These are phyloP conservation scores for Maccullochella peelii DNA, from an alignment of 2,113 vertebrate genomes.

Conservation along the genomic window DNA sequence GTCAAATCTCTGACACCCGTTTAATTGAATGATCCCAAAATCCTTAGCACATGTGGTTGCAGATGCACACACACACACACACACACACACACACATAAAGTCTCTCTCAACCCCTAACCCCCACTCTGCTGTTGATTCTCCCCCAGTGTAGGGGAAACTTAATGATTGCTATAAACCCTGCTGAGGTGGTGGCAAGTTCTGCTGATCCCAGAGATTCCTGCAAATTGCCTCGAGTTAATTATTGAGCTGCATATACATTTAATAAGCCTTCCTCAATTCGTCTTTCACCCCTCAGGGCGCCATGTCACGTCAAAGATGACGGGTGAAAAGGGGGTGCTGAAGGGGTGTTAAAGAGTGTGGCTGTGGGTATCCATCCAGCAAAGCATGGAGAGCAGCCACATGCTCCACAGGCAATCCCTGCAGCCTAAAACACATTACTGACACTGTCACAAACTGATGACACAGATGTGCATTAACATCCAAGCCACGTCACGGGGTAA, in stretches of 20 bases:
- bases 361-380: conserved; percentile 9
- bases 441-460: conserved; percentile 37
- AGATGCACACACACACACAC: conserved; percentile 2
- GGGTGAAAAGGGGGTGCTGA: conserved; percentile 30
- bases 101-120: conserved; percentile 49
- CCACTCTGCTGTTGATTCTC: conserved; percentile 77
- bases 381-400: conserved; percentile 3
- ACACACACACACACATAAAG: conserved; percentile 8
- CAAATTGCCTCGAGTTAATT: conserved; percentile 87
- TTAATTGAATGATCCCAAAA: conserved; percentile 81
- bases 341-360: conserved; percentile 15
- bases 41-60: conserved; percentile 56
- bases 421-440: conserved; percentile 41
- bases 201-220: conserved; percentile 85
- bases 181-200: conserved; percentile 84
- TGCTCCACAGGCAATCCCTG: conserved; percentile 41
- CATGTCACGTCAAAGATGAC: conserved; percentile 74
- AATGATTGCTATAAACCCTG: conserved; percentile 85
- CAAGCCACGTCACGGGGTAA: conserved; percentile 29
- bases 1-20: conserved; percentile 75
- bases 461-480: conserved; percentile 29
- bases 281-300: conserved; percentile 76
- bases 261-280: conserved; percentile 82
- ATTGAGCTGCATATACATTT: conserved; percentile 84
- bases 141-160: conserved; percentile 68